A percentile compares a stretch with the other conserved stretches of the same genome.
Evolutionary conservation across 2,113 vertebrate genomes (phyloP).

Genomic region (Tor tambroides): DNA sequence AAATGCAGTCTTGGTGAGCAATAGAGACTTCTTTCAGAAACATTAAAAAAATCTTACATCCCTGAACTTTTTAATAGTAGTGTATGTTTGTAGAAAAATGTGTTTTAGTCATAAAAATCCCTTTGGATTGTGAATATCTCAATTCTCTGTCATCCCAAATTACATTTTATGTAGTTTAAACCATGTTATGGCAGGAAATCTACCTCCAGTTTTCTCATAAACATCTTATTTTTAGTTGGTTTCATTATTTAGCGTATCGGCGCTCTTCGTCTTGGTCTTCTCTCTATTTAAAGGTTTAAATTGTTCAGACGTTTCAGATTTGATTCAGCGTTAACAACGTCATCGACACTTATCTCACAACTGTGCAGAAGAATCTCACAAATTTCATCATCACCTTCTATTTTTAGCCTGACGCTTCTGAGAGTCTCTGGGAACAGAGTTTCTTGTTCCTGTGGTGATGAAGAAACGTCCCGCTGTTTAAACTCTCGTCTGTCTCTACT

Average conservation of each 20-base stretch:
- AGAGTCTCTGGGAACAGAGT: slow-evolving; percentile 41
- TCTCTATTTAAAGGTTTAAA: neutral
- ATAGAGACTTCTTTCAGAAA: no score
- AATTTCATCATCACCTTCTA: slow-evolving; percentile 42
- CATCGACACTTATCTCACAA: slow-evolving; percentile 23
- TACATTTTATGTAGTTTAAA: neutral
- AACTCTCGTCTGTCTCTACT: slow-evolving; percentile 10
- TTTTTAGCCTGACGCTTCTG: slow-evolving; percentile 44
- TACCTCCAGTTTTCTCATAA: neutral
- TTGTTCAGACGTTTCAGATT: neutral
- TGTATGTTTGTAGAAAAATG: neutral
- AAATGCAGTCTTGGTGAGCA: neutral
- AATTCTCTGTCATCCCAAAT: no score
- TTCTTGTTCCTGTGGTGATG: slow-evolving; percentile 16
- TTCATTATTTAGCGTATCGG: neutral
- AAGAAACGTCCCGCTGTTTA: neutral
- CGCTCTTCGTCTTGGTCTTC: neutral
- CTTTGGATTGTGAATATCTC: no score
- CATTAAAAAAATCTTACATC: neutral
- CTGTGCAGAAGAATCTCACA: neutral
- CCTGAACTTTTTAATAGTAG: neutral
- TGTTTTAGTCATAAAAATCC: neutral
- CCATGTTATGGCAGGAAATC: neutral
- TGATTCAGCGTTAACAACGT: slow-evolving; percentile 25
- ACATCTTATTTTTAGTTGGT: neutral